A percentile compares a stretch with the other conserved stretches of the same genome.
Evolutionary conservation across 2,797 vertebrate genomes (phyloP).

Genomic region (Anas flavirostris): DNA sequence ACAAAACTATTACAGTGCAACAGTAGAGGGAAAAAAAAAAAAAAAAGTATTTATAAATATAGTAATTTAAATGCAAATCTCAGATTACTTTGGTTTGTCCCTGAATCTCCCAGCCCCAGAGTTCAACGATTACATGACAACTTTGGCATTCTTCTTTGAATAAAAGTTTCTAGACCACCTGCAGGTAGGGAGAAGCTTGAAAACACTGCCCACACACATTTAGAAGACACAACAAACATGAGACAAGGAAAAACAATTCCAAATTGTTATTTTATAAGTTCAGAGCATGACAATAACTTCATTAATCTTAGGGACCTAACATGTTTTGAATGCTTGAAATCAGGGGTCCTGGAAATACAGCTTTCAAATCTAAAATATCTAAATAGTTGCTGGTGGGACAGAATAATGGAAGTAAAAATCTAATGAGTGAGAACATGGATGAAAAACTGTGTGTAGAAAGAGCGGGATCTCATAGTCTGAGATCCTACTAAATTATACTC

Average conservation of each 20-base stretch:
- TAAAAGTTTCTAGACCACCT: too few species aligned
- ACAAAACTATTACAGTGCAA: neutral
- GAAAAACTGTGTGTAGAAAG: neutral
- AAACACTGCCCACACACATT: too few species aligned
- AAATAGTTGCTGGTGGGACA: neutral
- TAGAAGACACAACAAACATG: too few species aligned
- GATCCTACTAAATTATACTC: neutral
- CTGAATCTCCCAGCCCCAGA: neutral
- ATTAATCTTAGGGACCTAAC: neutral
- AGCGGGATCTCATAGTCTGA: neutral
- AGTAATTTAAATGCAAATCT: constrained; percentile 21
- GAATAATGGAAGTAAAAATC: neutral
- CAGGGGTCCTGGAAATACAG: neutral
- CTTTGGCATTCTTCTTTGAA: neutral
- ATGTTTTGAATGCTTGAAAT: neutral
- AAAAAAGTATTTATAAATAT: neutral
- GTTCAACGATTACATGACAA: neutral
- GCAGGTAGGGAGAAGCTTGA: too few species aligned
- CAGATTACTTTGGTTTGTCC: neutral
- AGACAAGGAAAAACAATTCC: neutral
- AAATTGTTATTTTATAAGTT: neutral
- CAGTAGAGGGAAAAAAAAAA: neutral
- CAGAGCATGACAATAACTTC: neutral
- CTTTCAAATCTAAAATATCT: neutral
- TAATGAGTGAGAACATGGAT: neutral